A percentile compares a stretch with the other conserved stretches of the same genome.
These are phyloP conservation scores for Anarsia innoxiella DNA, from an alignment of 2,888 invertebrate genomes.

Conservation along the genomic window DNA sequence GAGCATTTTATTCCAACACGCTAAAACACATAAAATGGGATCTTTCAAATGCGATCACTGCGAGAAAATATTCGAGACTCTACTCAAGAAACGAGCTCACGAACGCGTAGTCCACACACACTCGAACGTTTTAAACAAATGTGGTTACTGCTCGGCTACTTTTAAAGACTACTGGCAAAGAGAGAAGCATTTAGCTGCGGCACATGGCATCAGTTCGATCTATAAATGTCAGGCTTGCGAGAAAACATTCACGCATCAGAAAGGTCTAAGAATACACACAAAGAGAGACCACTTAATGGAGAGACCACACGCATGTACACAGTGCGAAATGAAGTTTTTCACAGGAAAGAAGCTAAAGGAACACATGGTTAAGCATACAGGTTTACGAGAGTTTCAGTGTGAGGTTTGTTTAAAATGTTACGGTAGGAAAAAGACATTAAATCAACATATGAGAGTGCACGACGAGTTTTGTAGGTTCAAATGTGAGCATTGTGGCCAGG, in stretches of 20 bases:
- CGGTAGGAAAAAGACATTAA: constrained; percentile 40
- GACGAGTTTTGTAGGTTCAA: constrained; percentile 20
- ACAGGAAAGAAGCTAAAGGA: constrained; percentile 34
- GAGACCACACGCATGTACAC: constrained; percentile 32
- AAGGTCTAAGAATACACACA: constrained; percentile 36
- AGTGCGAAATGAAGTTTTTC: constrained; percentile 42
- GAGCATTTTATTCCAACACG: constrained; percentile 26
- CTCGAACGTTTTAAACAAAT: constrained; percentile 19
- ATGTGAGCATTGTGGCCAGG: constrained; percentile 34
- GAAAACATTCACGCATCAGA: constrained; percentile 32
- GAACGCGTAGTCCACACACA: constrained; percentile 30
- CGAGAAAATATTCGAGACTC: constrained; percentile 24
- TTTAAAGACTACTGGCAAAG: constrained; percentile 23
- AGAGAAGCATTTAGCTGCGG: constrained; percentile 20
- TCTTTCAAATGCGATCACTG: constrained; percentile 24
- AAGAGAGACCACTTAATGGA: constrained; percentile 46
- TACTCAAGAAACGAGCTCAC: constrained; percentile 22
- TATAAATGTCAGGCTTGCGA: constrained; percentile 44
- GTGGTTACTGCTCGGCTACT: constrained; percentile 24
- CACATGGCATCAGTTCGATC: constrained; percentile 21
- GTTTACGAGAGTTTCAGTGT: constrained; percentile 38
- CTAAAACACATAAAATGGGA: constrained; percentile 25
- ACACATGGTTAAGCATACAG: constrained; percentile 44
- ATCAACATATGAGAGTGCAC: constrained; percentile 41
- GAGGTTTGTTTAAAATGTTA: constrained; percentile 39